Evolutionary conservation across 2,888 invertebrate genomes (phyloP).

Genomic region (Microplitis deprimator): DNA sequence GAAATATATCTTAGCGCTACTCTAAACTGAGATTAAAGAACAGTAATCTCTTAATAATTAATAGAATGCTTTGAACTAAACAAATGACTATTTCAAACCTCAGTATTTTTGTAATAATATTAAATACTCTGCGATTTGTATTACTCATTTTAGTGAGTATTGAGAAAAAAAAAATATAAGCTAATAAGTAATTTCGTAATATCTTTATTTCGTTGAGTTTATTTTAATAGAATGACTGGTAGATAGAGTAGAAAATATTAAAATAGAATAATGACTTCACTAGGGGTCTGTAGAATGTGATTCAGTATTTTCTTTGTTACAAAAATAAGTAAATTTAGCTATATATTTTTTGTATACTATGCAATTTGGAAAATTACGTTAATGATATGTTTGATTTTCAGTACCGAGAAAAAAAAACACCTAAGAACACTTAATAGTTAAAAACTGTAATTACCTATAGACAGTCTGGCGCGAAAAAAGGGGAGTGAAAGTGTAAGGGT

Average conservation of each 20-base stretch:
- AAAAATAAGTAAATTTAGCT: background rate
- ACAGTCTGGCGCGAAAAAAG: background rate
- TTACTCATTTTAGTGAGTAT: background rate
- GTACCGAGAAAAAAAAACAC: background rate
- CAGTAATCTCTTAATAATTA: too few relatives aligned
- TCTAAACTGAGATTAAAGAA: background rate
- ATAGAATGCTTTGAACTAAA: too few relatives aligned
- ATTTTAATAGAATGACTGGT: too few relatives aligned
- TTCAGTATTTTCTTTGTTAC: background rate
- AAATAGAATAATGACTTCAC: background rate
- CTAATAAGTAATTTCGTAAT: background rate
- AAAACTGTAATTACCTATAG: background rate
- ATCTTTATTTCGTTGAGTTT: too few relatives aligned
- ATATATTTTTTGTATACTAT: background rate
- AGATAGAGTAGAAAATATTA: background rate
- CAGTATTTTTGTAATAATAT: background rate
- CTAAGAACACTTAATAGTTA: background rate
- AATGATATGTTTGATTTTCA: background rate
- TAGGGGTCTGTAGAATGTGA: background rate
- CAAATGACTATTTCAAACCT: background rate
- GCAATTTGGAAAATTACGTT: background rate
- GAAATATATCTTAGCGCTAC: background rate
- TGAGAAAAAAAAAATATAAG: background rate
- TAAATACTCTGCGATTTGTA: background rate
- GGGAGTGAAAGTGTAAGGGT: background rate